These are phyloP conservation scores for Rhodophaea formosa DNA, from an alignment of 2,888 invertebrate species.

Conservation along the genomic window DNA sequence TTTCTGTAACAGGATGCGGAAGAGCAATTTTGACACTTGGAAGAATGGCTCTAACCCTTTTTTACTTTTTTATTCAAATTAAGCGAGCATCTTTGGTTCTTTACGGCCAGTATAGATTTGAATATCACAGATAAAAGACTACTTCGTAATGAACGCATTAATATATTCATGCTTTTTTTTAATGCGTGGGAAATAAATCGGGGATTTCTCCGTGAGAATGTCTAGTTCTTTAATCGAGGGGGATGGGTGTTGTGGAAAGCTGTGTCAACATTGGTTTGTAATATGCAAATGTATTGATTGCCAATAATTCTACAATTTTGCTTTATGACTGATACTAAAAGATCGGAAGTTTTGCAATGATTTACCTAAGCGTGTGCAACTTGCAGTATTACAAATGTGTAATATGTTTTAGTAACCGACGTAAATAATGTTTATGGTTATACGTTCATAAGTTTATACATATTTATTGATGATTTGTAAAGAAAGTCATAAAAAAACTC, in stretches of 20 bases:
- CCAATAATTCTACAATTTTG: constrained; percentile 39
- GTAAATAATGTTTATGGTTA: neutral
- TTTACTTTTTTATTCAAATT: constrained; percentile 66
- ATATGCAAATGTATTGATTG: constrained; percentile 62
- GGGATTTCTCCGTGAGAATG: constrained; percentile 55
- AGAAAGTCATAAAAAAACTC: no score
- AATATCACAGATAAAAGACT: constrained; percentile 58
- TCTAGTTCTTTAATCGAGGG: constrained; percentile 65
- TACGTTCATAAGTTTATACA: neutral
- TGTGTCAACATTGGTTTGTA: constrained; percentile 71
- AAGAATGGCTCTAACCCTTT: constrained; percentile 71
- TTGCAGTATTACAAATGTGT: neutral
- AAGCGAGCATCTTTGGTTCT: constrained; percentile 41
- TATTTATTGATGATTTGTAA: neutral
- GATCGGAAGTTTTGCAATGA: constrained; percentile 1
- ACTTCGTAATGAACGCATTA: constrained; percentile 55
- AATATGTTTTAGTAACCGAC: neutral
- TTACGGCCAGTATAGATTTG: constrained; percentile 60
- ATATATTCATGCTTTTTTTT: constrained; percentile 66
- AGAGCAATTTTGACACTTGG: constrained; percentile 79
- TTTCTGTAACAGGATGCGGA: constrained; percentile 62
- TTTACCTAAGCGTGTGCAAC: neutral
- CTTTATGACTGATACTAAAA: constrained; percentile 29
- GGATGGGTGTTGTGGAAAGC: constrained; percentile 72
- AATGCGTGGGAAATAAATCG: constrained; percentile 38